Conservation (phyloP, 2,888 invertebrate genomes). For the Yponomeuta evonymella region DNA sequence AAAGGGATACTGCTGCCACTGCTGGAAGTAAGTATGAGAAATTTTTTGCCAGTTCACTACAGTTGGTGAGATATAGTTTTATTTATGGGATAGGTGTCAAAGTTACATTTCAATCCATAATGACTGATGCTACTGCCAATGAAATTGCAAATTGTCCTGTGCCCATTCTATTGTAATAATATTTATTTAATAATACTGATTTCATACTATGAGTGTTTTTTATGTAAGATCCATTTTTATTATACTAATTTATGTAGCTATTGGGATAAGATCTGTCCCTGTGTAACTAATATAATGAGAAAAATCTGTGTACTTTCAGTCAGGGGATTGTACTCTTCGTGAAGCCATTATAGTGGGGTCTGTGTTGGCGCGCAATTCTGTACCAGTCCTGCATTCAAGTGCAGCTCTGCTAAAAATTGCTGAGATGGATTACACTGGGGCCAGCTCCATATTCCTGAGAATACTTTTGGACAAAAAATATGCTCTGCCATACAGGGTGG, state of each 20-base stretch:
- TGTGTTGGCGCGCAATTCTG: conserved; percentile 91
- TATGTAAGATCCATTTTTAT: no score
- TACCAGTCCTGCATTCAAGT: conserved; percentile 96
- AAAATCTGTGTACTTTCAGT: conserved; percentile 56
- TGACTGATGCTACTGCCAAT: no score
- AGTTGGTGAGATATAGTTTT: no score
- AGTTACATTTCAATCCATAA: no score
- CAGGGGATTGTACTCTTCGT: conserved; percentile 94
- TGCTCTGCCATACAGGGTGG: conserved; percentile 94
- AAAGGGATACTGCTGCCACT: conserved; percentile 89
- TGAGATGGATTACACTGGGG: conserved; percentile 97
- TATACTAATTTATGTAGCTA: no score
- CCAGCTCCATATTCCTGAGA: conserved; percentile 95
- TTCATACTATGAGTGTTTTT: no score
- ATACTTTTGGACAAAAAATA: conserved; percentile 98
- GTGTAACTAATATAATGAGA: no score
- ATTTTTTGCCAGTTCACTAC: neutral
- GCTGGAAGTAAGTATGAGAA: conserved; percentile 67
- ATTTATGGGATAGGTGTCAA: no score
- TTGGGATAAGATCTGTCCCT: no score
- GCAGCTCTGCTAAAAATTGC: conserved; percentile 96
- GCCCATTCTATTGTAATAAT: no score
- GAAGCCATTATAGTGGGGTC: conserved; percentile 98
- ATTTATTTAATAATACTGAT: no score
- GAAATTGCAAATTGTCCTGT: no score